Percentiles rank a stretch among this genome's conserved stretches.
Conservation (phyloP, 2,113 vertebrate species). For the Myotis davidii region DNA sequence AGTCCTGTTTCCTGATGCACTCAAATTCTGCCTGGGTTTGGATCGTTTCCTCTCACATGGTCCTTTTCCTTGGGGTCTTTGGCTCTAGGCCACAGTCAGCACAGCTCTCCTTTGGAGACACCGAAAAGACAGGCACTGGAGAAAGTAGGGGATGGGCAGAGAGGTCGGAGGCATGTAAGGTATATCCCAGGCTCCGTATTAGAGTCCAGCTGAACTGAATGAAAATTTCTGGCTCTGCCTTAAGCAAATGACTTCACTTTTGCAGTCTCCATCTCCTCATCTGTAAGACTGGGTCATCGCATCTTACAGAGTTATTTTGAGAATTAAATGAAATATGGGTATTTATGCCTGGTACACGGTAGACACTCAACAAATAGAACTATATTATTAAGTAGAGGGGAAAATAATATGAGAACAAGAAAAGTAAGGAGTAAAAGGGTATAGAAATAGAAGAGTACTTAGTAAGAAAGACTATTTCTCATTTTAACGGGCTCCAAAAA, state of each 20-base stretch:
- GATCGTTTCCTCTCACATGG: not conserved
- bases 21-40: not conserved
- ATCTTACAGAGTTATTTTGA: conserved; percentile 9
- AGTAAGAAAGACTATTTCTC: conserved; percentile 33
- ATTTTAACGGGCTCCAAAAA: conserved; percentile 11
- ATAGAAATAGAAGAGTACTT: not conserved
- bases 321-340: not conserved
- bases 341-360: not conserved
- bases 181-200: not conserved
- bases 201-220: not conserved
- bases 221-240: not conserved
- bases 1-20: not conserved
- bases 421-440: not conserved
- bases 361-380: not conserved
- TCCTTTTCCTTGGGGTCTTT: not conserved
- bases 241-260: not conserved
- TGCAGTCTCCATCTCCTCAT: not conserved
- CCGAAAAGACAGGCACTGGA: not conserved
- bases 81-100: not conserved
- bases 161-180: not conserved
- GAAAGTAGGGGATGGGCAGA: not conserved
- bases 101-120: not conserved
- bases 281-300: not conserved
- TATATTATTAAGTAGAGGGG: not conserved
- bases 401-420: not conserved